phyloP scores from a whole-genome alignment of 2,888 invertebrate species.

The Agapetus fuscipes region DNA sequence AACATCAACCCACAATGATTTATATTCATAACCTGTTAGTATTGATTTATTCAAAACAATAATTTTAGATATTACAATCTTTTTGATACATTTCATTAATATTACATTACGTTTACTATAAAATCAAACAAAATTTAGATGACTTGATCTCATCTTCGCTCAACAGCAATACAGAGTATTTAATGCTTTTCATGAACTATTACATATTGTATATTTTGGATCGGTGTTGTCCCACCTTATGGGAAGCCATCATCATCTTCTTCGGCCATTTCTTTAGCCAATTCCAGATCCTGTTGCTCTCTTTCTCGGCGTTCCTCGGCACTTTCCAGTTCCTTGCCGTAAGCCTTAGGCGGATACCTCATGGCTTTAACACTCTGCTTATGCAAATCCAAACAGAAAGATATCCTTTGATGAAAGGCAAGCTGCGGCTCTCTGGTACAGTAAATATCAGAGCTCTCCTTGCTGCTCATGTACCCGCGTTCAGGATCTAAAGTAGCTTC shows the following conservation, averaged over 20 bases:
- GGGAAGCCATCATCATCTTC: conserved; percentile 92
- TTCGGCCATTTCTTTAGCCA: conserved; percentile 99
- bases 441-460: conserved; percentile 94
- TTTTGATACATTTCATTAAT: too few relatives aligned
- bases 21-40: too few relatives aligned
- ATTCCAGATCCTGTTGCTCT: conserved; percentile 95
- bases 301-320: conserved; percentile 93
- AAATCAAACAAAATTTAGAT: too few relatives aligned
- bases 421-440: conserved; percentile 93
- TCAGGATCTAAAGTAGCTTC: conserved; percentile 95
- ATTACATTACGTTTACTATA: too few relatives aligned
- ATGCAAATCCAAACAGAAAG: conserved; percentile 94
- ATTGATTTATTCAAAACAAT: too few relatives aligned
- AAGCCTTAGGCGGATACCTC: conserved; percentile 98
- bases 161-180: too few relatives aligned
- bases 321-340: conserved; percentile 95
- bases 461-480: conserved; percentile 93
- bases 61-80: too few relatives aligned
- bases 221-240: too few relatives aligned
- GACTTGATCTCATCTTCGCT: too few relatives aligned
- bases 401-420: conserved; percentile 94
- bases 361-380: conserved; percentile 99
- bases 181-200: too few relatives aligned
- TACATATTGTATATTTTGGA: too few relatives aligned
- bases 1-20: too few relatives aligned